Evolutionary conservation across 2,113 vertebrate species (phyloP).

Genomic region (Myrmophylax atrothorax): DNA sequence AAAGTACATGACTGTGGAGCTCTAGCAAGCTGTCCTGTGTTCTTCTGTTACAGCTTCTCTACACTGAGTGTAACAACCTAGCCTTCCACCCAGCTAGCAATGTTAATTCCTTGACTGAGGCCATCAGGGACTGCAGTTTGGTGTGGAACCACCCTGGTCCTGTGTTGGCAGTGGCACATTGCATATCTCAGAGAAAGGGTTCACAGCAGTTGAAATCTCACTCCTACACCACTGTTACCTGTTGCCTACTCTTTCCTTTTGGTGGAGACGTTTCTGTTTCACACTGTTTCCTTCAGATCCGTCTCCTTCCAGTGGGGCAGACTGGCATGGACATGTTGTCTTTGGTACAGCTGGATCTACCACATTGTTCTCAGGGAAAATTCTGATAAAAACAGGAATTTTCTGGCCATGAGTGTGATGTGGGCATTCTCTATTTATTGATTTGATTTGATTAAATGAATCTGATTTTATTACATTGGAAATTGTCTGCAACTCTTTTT

Average conservation of each 20-base stretch:
- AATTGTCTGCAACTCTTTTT: background rate
- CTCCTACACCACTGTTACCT: background rate
- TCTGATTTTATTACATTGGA: background rate
- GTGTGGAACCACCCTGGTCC: background rate
- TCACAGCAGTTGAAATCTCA: background rate
- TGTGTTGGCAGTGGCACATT: background rate
- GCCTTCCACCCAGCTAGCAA: background rate
- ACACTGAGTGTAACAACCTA: background rate
- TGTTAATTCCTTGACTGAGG: background rate
- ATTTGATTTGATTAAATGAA: background rate
- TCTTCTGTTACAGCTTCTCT: background rate
- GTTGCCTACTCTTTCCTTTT: background rate
- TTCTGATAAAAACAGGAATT: background rate
- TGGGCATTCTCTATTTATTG: background rate
- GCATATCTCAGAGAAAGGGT: background rate
- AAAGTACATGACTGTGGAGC: background rate
- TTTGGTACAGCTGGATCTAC: background rate
- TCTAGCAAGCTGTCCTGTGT: background rate
- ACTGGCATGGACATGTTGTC: accelerated
- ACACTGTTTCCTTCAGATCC: background rate
- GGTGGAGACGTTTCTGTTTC: background rate
- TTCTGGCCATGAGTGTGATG: background rate
- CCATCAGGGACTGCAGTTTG: background rate
- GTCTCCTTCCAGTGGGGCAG: background rate
- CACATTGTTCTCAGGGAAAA: background rate